Base-by-base conservation (phyloP, 2,113 vertebrate species). In the Dromaius novaehollandiae region DNA sequence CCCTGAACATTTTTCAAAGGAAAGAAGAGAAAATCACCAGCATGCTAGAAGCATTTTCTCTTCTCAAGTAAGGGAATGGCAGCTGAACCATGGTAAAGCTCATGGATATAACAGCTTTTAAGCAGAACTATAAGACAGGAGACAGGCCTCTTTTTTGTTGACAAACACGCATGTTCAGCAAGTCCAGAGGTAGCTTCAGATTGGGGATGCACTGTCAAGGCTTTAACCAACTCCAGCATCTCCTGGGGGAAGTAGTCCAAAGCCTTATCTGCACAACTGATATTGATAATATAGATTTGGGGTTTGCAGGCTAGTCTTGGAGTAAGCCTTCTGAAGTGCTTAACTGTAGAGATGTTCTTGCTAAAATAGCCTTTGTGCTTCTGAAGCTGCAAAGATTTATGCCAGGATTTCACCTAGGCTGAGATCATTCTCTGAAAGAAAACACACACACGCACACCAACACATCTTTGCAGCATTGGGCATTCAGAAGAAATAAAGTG, bases 251-350 rank as follows among this genome's bases (percentile, higher is more conserved):
- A 65, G 32, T 17, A 63, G 66, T 79, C 63, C 22, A 82, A 85
- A 91, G 34, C 44, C 66, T 92, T 63, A 74, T 70, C 86, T 89
- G 9, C 58, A 40, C 91, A 93, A 95, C 87, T 76, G 82, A 80
- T 89, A 92, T 74, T 89, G 83, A 90, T 93, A 16, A 64, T 74
- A 73, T 79, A 80, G 88, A 94, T 90, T 36, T 68, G 55, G 36
- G 46, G 30, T 58, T 89, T 50, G 79, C 2, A 1, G 64, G 26
- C 75, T 94, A 36, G 8, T 56, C 74, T 89, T 66, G 4, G 65
- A 87, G 9, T 5, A 28, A 65, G 74, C 78, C 63, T n/a, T 50
- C 78, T 85, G 70, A 48, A 85, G 85, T 9, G 22, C 26, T 74
- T 53, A 76, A 51, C 75, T 71, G 65, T 36, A 86, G 48, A 78